A percentile compares a stretch with the other conserved stretches of the same genome.
Conservation (phyloP, 92 coral and sea anemone genomes). For the Parazoanthus darwini region DNA sequence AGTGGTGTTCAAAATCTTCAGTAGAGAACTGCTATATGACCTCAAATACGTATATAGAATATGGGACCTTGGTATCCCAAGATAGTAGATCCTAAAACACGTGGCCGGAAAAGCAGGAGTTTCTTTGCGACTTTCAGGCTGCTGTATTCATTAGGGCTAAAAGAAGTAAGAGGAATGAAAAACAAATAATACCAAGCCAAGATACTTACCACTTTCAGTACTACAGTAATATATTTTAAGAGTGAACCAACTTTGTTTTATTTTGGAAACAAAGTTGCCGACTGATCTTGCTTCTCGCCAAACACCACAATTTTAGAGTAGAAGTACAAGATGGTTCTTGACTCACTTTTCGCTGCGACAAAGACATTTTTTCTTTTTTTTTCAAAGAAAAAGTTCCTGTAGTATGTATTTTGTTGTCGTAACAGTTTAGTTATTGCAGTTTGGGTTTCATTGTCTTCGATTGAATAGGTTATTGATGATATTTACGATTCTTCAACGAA, state of each 20-base stretch:
- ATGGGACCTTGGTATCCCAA: background rate
- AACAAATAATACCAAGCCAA: background rate
- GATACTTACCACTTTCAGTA: background rate
- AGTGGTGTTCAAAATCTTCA: background rate
- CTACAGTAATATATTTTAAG: background rate
- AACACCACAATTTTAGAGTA: background rate
- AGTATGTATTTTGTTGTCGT: too few species aligned
- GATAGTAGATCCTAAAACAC: background rate
- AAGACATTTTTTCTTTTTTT: too few species aligned
- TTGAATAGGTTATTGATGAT: background rate
- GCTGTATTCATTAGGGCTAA: background rate
- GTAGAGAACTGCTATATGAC: background rate
- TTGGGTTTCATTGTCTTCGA: background rate
- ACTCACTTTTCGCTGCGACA: too few species aligned
- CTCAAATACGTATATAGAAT: too few species aligned
- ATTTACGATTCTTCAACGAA: background rate
- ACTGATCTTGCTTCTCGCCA: background rate
- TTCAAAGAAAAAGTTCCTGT: too few species aligned
- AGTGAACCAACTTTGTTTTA: background rate
- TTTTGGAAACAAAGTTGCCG: background rate
- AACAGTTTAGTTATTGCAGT: background rate
- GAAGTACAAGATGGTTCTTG: background rate
- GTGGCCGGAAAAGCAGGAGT: background rate
- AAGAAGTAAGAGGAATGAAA: background rate
- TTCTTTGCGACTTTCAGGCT: background rate